phyloP scores from a whole-genome alignment of 2,888 invertebrate genomes.

The Mythimna pallens region DNA sequence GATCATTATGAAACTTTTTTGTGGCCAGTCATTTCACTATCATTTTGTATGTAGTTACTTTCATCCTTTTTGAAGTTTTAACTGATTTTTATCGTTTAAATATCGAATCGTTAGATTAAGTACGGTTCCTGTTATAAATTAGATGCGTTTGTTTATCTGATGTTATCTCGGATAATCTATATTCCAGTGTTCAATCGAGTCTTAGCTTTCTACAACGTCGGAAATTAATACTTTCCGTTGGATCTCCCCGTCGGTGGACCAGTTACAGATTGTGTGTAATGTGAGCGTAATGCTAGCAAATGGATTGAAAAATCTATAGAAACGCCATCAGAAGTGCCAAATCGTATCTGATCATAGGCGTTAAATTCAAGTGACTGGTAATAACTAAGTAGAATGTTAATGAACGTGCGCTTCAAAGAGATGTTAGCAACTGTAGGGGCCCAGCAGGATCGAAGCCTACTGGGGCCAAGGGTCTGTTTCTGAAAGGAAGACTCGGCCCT shows the following conservation, averaged over 20 bases:
- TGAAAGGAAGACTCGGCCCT: no score
- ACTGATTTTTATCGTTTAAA: not conserved
- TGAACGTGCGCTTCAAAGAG: no score
- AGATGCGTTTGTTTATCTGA: constrained; percentile 38
- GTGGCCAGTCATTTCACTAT: constrained; percentile 52
- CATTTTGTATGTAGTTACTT: constrained; percentile 24
- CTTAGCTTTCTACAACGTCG: constrained; percentile 80
- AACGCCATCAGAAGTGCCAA: constrained; percentile 26
- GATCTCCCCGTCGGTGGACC: constrained; percentile 68
- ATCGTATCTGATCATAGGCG: constrained; percentile 22
- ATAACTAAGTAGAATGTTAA: constrained; percentile 13
- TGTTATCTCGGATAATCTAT: constrained; percentile 53
- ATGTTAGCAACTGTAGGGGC: no score
- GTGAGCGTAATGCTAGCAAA: constrained; percentile 70
- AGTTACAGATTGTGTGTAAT: constrained; percentile 63
- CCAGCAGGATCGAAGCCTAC: no score
- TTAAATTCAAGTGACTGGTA: constrained; percentile 34
- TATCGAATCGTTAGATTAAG: constrained; percentile 1
- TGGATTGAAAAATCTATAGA: constrained; percentile 51
- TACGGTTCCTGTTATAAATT: constrained; percentile 35
- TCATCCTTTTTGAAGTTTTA: constrained; percentile 8
- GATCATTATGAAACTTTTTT: constrained; percentile 57
- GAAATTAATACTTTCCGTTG: constrained; percentile 83
- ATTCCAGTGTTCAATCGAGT: constrained; percentile 42
- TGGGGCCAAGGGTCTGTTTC: no score